These are phyloP conservation scores for Eubasilissa splendida DNA, from an alignment of 2,888 invertebrate species.

Conservation along the genomic window DNA sequence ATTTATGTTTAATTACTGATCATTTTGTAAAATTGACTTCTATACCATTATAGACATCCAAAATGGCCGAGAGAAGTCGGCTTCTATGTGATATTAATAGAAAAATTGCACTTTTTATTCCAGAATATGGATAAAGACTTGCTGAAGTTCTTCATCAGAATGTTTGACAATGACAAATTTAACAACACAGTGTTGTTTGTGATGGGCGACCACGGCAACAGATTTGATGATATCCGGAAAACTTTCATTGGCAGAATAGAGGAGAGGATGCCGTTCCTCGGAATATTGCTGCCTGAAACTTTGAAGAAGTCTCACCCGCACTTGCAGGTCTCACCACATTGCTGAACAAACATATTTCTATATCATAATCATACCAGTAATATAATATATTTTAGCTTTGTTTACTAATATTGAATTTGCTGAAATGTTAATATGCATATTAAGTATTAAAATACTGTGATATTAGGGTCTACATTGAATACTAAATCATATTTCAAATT, in stretches of 20 bases:
- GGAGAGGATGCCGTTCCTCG: slow-evolving; percentile 61
- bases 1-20: too few relatives aligned
- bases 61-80: too few relatives aligned
- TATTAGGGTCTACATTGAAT: too few relatives aligned
- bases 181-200: slow-evolving; percentile 60
- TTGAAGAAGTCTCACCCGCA: slow-evolving; percentile 51
- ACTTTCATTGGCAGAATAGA: slow-evolving; percentile 61
- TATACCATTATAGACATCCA: too few relatives aligned
- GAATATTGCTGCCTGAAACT: slow-evolving; percentile 59
- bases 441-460: too few relatives aligned
- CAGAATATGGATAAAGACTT: slow-evolving; percentile 60
- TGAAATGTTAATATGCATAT: too few relatives aligned
- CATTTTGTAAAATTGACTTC: too few relatives aligned
- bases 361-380: neutral
- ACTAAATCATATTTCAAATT: too few relatives aligned
- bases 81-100: too few relatives aligned
- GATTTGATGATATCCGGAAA: slow-evolving; percentile 60
- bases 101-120: slow-evolving; percentile 40
- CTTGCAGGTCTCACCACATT: slow-evolving; percentile 47
- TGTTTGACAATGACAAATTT: slow-evolving; percentile 59
- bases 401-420: too few relatives aligned
- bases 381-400: neutral
- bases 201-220: slow-evolving; percentile 61
- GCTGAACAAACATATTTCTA: too few relatives aligned
- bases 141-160: slow-evolving; percentile 58